phyloP scores from a whole-genome alignment of 2,113 vertebrate species.

The Ameiurus melas region DNA sequence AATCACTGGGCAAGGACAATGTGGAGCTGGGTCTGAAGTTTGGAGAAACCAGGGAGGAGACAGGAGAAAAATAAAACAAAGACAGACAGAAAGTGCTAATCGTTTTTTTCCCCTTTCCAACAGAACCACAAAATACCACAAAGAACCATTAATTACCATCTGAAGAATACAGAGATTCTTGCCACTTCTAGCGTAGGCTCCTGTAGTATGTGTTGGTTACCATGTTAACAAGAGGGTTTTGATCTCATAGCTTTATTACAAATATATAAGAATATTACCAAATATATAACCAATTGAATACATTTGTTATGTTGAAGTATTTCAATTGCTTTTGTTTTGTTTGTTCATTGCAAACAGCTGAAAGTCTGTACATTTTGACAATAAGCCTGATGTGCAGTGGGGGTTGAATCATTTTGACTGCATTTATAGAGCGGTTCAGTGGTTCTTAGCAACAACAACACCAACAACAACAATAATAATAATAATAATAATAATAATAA shows the following conservation, averaged over 20 bases:
- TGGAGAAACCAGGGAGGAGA: slow-evolving; percentile 20
- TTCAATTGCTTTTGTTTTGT: too few species aligned
- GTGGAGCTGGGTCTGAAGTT: background rate
- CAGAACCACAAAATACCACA: background rate
- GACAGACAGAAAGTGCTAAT: background rate
- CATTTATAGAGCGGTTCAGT: background rate
- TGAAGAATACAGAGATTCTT: background rate
- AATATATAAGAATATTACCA: background rate
- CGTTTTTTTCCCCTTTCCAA: background rate
- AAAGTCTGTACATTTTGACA: too few species aligned
- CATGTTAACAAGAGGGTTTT: too few species aligned
- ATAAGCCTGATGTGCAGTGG: too few species aligned
- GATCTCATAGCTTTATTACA: background rate
- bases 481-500: background rate
- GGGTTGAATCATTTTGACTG: too few species aligned
- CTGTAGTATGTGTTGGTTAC: too few species aligned
- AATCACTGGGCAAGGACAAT: slow-evolving; percentile 7
- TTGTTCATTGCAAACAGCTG: too few species aligned
- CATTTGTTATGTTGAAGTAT: too few species aligned
- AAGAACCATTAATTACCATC: background rate
- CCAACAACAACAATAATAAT: background rate
- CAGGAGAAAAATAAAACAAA: slow-evolving; percentile 13
- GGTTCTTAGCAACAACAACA: background rate
- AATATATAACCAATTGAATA: too few species aligned
- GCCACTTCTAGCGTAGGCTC: background rate